phyloP scores from a whole-genome alignment of 2,888 invertebrate species.

The Heliconius aoede region DNA sequence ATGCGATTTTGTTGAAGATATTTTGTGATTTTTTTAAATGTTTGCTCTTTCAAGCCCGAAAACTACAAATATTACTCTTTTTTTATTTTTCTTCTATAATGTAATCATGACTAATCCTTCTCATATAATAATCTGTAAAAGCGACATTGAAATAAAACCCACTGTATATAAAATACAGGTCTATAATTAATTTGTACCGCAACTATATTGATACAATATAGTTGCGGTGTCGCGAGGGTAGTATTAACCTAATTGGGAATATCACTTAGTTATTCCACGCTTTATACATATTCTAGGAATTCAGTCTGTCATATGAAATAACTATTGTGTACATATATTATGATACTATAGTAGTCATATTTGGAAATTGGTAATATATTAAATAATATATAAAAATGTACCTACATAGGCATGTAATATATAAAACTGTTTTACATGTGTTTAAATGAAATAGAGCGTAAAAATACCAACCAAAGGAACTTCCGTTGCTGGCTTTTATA shows the following conservation, averaged over 20 bases:
- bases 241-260: slow-evolving; percentile 16
- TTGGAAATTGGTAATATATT: no score
- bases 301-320: background rate
- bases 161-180: slow-evolving; percentile 8
- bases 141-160: background rate
- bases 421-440: no score
- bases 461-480: slow-evolving; percentile 8
- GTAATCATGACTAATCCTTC: no score
- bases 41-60: no score
- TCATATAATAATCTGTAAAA: no score
- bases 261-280: slow-evolving; percentile 19
- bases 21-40: background rate
- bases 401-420: no score
- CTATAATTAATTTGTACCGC: no score
- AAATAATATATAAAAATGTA: no score
- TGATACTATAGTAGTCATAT: background rate
- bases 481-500: background rate
- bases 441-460: background rate
- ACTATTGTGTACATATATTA: background rate
- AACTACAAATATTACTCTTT: no score
- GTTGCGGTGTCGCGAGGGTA: slow-evolving; percentile 4
- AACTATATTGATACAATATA: no score
- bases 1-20: slow-evolving; percentile 12
- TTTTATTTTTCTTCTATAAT: no score
- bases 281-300: slow-evolving; percentile 20